These are phyloP conservation scores for Haliclystus octoradiatus DNA, from an alignment of 30 jellyfish, hydroid and myxozoan species.

Conservation along the genomic window DNA sequence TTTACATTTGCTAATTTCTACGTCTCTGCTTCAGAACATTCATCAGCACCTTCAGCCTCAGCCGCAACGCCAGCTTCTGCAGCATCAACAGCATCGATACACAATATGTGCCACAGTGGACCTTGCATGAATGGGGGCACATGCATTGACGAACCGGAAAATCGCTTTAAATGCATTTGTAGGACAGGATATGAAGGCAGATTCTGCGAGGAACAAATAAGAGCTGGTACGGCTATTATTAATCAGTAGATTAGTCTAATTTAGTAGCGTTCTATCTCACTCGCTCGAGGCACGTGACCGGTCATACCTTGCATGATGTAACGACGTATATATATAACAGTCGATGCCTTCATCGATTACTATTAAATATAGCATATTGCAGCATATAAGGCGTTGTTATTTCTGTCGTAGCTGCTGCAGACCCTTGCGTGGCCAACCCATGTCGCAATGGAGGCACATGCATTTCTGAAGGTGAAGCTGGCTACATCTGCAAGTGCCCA, in stretches of 20 bases:
- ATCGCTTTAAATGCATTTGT: conserved; percentile 64
- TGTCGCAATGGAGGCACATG: conserved; percentile 85
- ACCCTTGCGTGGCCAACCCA: conserved; percentile 64
- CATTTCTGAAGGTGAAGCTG: conserved; percentile 40
- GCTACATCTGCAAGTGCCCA: conserved; percentile 62
- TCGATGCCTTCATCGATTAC: too few species aligned
- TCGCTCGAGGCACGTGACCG: too few species aligned
- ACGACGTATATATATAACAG: too few species aligned
- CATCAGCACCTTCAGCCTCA: neutral
- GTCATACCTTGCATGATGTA: too few species aligned
- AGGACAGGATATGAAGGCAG: conserved; percentile 44
- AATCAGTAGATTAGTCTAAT: too few species aligned
- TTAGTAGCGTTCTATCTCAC: too few species aligned
- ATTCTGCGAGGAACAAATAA: conserved; percentile 30
- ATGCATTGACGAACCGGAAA: conserved; percentile 63
- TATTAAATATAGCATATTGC: too few species aligned
- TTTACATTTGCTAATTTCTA: too few species aligned
- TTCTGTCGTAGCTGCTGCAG: conserved; percentile 43
- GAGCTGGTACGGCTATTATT: too few species aligned
- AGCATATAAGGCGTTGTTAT: too few species aligned
- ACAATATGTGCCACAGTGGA: conserved; percentile 7
- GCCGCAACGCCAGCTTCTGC: neutral
- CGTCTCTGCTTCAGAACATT: too few species aligned
- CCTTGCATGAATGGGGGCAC: conserved; percentile 91
- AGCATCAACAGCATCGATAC: conserved; percentile 24